phyloP scores from a whole-genome alignment of 2,888 invertebrate genomes.

The Argyresthia albistria region DNA sequence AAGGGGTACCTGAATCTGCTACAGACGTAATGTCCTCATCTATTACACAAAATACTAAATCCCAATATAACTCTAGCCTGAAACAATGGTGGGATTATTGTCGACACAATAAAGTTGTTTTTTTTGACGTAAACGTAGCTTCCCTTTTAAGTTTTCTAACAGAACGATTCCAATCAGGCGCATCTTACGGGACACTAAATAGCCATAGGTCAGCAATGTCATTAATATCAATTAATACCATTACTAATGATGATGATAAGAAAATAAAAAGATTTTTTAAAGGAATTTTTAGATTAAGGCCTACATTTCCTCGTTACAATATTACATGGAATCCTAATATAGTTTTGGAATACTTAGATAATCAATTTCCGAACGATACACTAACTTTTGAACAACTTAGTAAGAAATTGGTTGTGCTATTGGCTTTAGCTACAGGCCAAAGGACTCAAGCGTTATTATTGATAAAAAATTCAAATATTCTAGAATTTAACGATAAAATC shows the following conservation, averaged over 20 bases:
- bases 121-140: neutral
- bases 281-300: neutral
- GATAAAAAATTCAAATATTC: slow-evolving; percentile 10
- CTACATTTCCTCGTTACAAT: neutral
- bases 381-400: neutral
- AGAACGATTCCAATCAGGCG: neutral
- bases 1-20: slow-evolving; percentile 6
- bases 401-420: neutral
- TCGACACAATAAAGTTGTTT: neutral
- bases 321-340: neutral
- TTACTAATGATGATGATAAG: too few relatives aligned
- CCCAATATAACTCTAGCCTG: slow-evolving; percentile 8
- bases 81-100: slow-evolving; percentile 12
- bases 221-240: neutral
- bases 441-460: neutral
- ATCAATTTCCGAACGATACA: neutral
- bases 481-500: neutral
- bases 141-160: neutral
- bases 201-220: neutral
- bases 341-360: neutral
- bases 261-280: neutral
- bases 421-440: neutral
- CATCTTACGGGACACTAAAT: neutral
- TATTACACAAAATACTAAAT: slow-evolving; percentile 8
- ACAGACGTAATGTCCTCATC: slow-evolving; percentile 10